Percentiles rank a stretch among this genome's conserved stretches.
phyloP scores from a whole-genome alignment of 2,888 invertebrate species.

The Ariolimax columbianus region DNA sequence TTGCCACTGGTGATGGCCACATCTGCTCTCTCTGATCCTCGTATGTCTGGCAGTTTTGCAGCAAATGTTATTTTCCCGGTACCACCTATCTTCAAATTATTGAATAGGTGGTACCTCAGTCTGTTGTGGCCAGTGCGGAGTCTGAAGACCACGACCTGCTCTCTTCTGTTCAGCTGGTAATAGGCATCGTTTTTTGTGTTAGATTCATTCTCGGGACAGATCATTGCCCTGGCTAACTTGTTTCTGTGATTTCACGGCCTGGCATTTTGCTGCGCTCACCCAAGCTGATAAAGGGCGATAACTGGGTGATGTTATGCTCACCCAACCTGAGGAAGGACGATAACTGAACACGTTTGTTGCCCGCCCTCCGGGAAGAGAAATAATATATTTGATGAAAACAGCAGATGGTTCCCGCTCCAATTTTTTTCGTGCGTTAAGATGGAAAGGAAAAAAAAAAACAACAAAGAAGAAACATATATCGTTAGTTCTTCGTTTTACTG shows the following conservation, averaged over 20 bases:
- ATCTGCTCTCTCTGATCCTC: too few relatives aligned
- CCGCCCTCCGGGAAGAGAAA: not conserved
- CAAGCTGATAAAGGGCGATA: not conserved
- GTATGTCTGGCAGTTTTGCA: too few relatives aligned
- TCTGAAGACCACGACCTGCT: too few relatives aligned
- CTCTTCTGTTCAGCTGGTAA: too few relatives aligned
- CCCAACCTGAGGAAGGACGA: not conserved
- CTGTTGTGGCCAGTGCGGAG: too few relatives aligned
- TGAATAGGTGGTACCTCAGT: too few relatives aligned
- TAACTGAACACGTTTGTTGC: not conserved
- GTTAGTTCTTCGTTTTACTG: not conserved
- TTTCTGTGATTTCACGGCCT: not conserved
- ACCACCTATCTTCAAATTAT: too few relatives aligned
- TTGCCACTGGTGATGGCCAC: too few relatives aligned
- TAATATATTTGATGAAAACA: not conserved
- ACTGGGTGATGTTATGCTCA: not conserved
- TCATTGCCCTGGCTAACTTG: not conserved
- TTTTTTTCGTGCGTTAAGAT: too few relatives aligned
- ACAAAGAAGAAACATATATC: not conserved
- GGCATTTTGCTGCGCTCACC: not conserved
- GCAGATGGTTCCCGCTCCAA: not conserved
- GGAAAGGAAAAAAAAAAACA: not conserved
- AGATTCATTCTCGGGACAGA: not conserved
- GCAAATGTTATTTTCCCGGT: too few relatives aligned
- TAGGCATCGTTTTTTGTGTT: too few relatives aligned